Percentiles rank a stretch among this genome's conserved stretches.
These are phyloP conservation scores for Catocala fraxini DNA, from an alignment of 2,888 invertebrate genomes.

Conservation along the genomic window DNA sequence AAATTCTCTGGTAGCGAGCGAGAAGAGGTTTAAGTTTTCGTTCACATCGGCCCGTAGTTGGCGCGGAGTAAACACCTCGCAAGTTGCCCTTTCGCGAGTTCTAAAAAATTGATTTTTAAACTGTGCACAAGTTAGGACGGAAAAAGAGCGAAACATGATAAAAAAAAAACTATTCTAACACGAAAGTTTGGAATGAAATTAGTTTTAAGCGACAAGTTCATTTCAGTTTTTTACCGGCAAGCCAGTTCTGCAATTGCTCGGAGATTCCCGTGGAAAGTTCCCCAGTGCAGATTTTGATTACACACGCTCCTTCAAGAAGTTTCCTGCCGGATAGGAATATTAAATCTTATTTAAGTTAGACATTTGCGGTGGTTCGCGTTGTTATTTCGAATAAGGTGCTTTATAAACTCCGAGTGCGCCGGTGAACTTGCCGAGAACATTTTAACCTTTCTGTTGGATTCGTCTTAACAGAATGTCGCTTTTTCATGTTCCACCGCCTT, in stretches of 20 bases:
- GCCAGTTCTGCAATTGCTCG: constrained; percentile 79
- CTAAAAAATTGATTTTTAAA: constrained; percentile 85
- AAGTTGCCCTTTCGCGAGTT: constrained; percentile 76
- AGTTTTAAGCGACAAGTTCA: constrained; percentile 87
- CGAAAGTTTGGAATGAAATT: constrained; percentile 84
- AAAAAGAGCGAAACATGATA: constrained; percentile 74
- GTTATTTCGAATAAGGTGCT: constrained; percentile 86
- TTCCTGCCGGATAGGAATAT: constrained; percentile 85
- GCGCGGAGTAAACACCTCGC: constrained; percentile 74
- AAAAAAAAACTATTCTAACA: constrained; percentile 80
- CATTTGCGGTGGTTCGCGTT: constrained; percentile 81
- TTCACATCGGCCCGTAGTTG: constrained; percentile 64
- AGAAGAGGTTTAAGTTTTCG: constrained; percentile 69
- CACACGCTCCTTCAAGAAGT: constrained; percentile 85
- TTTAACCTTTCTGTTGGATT: constrained; percentile 69
- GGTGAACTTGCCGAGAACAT: constrained; percentile 68
- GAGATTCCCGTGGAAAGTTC: constrained; percentile 81
- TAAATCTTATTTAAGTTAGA: constrained; percentile 88
- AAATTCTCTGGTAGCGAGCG: constrained; percentile 60
- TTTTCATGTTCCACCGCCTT: constrained; percentile 56
- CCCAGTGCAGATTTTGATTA: constrained; percentile 86
- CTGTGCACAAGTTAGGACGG: constrained; percentile 75
- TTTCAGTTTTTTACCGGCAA: constrained; percentile 82
- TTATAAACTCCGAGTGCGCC: constrained; percentile 74
- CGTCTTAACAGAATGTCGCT: constrained; percentile 58